Base-by-base conservation (phyloP, 1,140 invertebrate genomes). In the Drosophila nannoptera region DNA sequence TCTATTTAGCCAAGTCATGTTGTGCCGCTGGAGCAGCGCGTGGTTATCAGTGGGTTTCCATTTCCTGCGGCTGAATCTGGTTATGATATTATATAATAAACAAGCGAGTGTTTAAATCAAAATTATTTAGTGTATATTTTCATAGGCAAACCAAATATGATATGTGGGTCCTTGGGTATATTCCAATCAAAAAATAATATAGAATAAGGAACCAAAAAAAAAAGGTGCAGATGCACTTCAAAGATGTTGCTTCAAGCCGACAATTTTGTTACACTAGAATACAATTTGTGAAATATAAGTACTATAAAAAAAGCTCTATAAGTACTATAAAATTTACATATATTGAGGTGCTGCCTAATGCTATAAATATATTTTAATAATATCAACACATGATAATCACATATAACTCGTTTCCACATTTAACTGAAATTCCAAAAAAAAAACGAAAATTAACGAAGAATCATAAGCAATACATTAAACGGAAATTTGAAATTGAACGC, bases 371-470 rank as follows among this genome's bases (percentile, higher is more conserved):
- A 75, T 53, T 77, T 49, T 14, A 70, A 67, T 69, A 64, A 74
- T 38, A 68, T 42, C 52, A 74, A 54, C 55, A 58, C 43, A 69
- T 45, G 49, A 60, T 69, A 70, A 81, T 78, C 78, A 82, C 78
- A 75, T 75, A 82, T 56, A 70, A 65, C 35, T 73, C 52, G 12
- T 38, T 53, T 33, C 14, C 33, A 33, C 38, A 9, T 29, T 42
- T 4, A 64, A 43, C 36, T 9, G 33, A 31, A 58, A 33, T 22
- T 36, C 38, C 7, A 46, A 42, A 29, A 8, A 16, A 55, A 29
- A 54, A 31, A 29, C 14, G 35, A 73, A 0, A 5, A 42, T 54
- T 16, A 35, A 61, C 14, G 11, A n/a, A 40, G 14, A 14, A 22
- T 33, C 7, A 6, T n/a, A 59, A 2, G 14, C 4, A 36, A 48